Evolutionary conservation across 2,888 invertebrate genomes (phyloP).

Genomic region (Idaea straminata): DNA sequence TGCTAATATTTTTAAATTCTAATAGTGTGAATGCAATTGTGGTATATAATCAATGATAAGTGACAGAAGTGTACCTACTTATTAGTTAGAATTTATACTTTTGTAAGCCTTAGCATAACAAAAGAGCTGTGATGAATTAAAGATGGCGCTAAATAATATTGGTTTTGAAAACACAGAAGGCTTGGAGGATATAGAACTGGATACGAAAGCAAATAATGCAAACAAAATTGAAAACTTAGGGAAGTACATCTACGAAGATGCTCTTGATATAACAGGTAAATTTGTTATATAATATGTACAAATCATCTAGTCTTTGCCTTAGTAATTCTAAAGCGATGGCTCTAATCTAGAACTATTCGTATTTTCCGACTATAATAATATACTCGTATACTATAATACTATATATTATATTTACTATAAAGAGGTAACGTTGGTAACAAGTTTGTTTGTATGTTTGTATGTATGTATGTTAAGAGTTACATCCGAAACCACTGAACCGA

Average conservation of each 20-base stretch:
- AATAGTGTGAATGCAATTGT: not conserved
- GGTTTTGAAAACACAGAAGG: conserved; percentile 21
- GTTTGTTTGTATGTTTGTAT: too few species aligned
- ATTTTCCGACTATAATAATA: too few species aligned
- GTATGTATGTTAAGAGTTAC: too few species aligned
- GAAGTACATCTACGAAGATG: conserved; percentile 41
- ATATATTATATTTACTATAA: too few species aligned
- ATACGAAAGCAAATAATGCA: conserved; percentile 10
- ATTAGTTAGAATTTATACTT: not conserved
- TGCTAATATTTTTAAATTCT: not conserved
- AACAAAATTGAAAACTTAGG: conserved; percentile 11
- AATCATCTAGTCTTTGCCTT: too few species aligned
- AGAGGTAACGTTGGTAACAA: too few species aligned
- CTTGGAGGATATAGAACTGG: conserved; percentile 21
- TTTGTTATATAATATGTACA: not conserved
- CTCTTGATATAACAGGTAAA: conserved; percentile 44
- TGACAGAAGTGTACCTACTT: not conserved
- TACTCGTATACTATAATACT: too few species aligned
- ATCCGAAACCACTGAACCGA: too few species aligned
- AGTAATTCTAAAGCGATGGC: too few species aligned
- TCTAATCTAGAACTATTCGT: too few species aligned
- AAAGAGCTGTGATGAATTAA: not conserved
- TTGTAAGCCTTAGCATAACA: too few species aligned
- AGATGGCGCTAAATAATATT: conserved; percentile 22
- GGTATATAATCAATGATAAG: not conserved